Evolutionary conservation across 2,797 vertebrate species (phyloP).

Genomic region (Micromesistius poutassou): DNA sequence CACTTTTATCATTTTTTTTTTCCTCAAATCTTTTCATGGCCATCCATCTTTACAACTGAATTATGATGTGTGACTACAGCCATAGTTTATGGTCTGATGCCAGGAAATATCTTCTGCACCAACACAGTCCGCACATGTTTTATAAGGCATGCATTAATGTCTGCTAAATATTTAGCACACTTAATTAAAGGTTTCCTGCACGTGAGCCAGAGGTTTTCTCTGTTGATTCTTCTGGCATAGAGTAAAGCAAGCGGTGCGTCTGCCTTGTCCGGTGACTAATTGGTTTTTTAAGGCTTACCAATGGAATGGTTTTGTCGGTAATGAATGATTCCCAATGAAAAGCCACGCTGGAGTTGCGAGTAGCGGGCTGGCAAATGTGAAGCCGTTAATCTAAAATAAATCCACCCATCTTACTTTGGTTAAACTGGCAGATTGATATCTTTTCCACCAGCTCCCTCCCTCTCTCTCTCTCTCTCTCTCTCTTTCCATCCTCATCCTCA

Average conservation of each 20-base stretch:
- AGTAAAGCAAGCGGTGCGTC: slow-evolving; percentile 2
- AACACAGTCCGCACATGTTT: background rate
- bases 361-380: background rate
- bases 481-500: background rate
- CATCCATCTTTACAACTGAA: no score
- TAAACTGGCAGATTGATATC: background rate
- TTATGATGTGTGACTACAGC: no score
- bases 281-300: background rate
- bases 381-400: background rate
- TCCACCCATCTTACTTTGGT: background rate
- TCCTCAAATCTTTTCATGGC: no score
- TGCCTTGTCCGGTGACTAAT: background rate
- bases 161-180: slow-evolving; percentile 42
- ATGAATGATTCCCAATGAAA: background rate
- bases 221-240: slow-evolving; percentile 24
- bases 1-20: background rate
- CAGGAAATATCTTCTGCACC: no score
- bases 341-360: background rate
- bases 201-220: slow-evolving; percentile 40
- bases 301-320: slow-evolving; percentile 3
- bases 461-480: background rate
- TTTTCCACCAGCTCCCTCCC: background rate
- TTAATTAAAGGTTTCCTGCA: slow-evolving; percentile 53
- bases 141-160: slow-evolving; percentile 32
- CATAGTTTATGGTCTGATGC: no score